phyloP scores from a whole-genome alignment of 1,140 invertebrate genomes.

The Mercenaria mercenaria region DNA sequence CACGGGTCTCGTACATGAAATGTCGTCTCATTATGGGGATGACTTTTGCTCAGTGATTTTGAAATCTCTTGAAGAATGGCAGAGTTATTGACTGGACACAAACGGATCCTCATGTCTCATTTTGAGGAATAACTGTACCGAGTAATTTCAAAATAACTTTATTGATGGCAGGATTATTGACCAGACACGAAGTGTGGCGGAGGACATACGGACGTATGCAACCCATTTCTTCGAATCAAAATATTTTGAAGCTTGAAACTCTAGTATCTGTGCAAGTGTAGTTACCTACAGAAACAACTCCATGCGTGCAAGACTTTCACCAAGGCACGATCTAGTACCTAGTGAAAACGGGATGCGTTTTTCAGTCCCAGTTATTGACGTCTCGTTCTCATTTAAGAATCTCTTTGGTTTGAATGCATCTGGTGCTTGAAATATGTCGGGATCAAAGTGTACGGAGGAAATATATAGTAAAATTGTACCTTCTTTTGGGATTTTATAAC shows the following conservation, averaged over 20 bases:
- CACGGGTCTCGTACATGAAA: too few species aligned
- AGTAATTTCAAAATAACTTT: too few species aligned
- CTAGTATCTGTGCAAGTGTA: slow-evolving; percentile 62
- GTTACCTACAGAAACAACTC: slow-evolving; percentile 70
- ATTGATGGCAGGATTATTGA: too few species aligned
- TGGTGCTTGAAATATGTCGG: slow-evolving; percentile 89
- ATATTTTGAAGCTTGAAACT: slow-evolving; percentile 43
- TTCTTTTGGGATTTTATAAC: slow-evolving; percentile 79
- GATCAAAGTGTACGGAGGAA: slow-evolving; percentile 78
- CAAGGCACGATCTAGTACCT: slow-evolving; percentile 66
- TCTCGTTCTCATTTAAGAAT: slow-evolving; percentile 80
- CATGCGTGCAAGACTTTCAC: slow-evolving; percentile 67
- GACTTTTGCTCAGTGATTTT: too few species aligned
- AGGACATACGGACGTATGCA: too few species aligned
- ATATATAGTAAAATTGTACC: slow-evolving; percentile 77
- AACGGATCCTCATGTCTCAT: too few species aligned
- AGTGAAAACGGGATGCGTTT: slow-evolving; percentile 68
- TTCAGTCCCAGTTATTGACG: background rate
- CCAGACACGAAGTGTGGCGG: too few species aligned
- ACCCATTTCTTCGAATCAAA: too few species aligned
- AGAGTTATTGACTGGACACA: too few species aligned
- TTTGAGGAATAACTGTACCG: too few species aligned
- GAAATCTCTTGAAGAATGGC: too few species aligned
- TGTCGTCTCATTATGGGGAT: too few species aligned
- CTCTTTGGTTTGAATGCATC: slow-evolving; percentile 90